Conservation (phyloP, 2,113 vertebrate species). For the Gobio gobio region DNA sequence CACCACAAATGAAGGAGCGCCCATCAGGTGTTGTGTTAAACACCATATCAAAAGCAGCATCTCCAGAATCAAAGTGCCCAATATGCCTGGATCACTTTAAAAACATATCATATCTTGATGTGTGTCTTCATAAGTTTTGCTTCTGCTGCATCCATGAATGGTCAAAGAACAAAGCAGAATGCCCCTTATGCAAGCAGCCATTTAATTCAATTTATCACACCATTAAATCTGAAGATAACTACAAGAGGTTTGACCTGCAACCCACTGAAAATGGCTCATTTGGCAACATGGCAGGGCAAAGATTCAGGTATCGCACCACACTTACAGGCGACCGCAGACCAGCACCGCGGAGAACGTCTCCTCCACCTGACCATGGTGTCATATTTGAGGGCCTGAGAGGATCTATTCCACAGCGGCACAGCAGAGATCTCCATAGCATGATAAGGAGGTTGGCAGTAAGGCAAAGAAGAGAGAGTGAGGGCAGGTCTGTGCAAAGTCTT, state of each 20-base stretch:
- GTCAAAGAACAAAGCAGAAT: conserved; percentile 98
- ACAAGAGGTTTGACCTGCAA: conserved; percentile 85
- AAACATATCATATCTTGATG: conserved; percentile 89
- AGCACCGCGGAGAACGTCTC: conserved; percentile 71
- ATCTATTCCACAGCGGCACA: conserved; percentile 62
- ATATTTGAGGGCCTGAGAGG: conserved; percentile 81
- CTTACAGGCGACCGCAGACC: conserved; percentile 77
- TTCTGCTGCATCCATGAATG: conserved; percentile 95
- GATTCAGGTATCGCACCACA: conserved; percentile 91
- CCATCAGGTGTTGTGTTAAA: conserved; percentile 55
- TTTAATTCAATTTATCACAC: conserved; percentile 94
- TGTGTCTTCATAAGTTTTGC: conserved; percentile 93
- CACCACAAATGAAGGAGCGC: conserved; percentile 76
- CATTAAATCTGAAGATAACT: conserved; percentile 90
- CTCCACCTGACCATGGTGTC: conserved; percentile 83
- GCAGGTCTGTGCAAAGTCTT: conserved; percentile 75
- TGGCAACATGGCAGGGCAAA: conserved; percentile 78
- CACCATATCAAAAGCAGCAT: conserved; percentile 78
- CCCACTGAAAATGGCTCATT: conserved; percentile 80
- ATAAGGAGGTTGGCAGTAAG: conserved; percentile 79
- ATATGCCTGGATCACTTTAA: conserved; percentile 95
- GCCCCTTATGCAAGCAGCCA: conserved; percentile 94
- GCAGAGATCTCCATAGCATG: conserved; percentile 80
- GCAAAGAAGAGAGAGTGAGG: conserved; percentile 78
- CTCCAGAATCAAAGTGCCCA: conserved; percentile 95